These are phyloP conservation scores for Python bivittatus DNA, from an alignment of 2,113 vertebrate species.

Conservation along the genomic window DNA sequence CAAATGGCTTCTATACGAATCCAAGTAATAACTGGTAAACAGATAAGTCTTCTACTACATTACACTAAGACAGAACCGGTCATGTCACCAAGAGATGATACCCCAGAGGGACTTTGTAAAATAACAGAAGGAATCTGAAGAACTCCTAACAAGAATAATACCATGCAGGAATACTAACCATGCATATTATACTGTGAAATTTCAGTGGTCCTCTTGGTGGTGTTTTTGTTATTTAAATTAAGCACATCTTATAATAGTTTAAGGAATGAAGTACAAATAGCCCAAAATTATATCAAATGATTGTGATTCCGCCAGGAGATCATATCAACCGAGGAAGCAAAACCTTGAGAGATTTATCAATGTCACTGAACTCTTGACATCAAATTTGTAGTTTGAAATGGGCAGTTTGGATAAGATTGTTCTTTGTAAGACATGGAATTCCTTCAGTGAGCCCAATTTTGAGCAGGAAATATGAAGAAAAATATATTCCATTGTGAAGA, in stretches of 20 bases:
- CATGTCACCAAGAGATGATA: slow-evolving; percentile 54
- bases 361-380: slow-evolving; percentile 56
- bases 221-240: slow-evolving; percentile 63
- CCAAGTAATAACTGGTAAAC: slow-evolving; percentile 63
- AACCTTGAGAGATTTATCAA: slow-evolving; percentile 63
- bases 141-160: slow-evolving; percentile 44
- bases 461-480: not conserved
- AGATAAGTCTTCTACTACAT: slow-evolving; percentile 61
- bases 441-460: slow-evolving; percentile 1
- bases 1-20: slow-evolving; percentile 52
- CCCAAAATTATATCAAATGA: slow-evolving; percentile 32
- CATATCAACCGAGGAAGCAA: slow-evolving; percentile 56
- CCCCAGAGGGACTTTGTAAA: slow-evolving; percentile 46
- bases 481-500: slow-evolving; percentile 40
- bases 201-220: slow-evolving; percentile 41
- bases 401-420: slow-evolving; percentile 46
- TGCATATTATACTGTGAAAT: slow-evolving; percentile 41
- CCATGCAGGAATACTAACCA: slow-evolving; percentile 29
- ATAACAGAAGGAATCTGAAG: slow-evolving; percentile 14
- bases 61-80: slow-evolving; percentile 50
- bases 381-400: slow-evolving; percentile 56
- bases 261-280: slow-evolving; percentile 32
- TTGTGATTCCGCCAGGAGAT: slow-evolving; percentile 44
- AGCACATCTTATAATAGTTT: slow-evolving; percentile 41
- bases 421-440: slow-evolving; percentile 51